Evolutionary conservation across 2,113 vertebrate species (phyloP).

Genomic region (Microtus ochrogaster): DNA sequence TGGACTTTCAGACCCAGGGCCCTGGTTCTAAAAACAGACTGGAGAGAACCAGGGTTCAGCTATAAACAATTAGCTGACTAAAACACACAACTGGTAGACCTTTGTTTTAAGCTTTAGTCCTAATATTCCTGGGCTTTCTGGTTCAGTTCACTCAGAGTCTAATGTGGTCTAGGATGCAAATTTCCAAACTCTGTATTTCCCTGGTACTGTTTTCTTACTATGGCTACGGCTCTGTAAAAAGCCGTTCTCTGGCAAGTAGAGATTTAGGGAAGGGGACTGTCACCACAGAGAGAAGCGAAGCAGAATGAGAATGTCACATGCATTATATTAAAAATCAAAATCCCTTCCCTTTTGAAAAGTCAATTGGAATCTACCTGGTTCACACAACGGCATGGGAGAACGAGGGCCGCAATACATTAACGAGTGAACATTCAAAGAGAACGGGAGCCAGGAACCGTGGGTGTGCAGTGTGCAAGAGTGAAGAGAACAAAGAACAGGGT

Average conservation of each 20-base stretch:
- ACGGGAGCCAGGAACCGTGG: neutral
- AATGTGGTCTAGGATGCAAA: neutral
- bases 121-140: neutral
- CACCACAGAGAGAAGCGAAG: constrained; percentile 56
- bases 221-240: constrained; percentile 50
- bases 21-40: constrained; percentile 20
- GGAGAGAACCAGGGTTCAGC: neutral
- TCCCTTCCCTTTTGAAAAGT: constrained; percentile 33
- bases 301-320: constrained; percentile 57
- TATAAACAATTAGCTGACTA: neutral
- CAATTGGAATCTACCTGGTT: constrained; percentile 51
- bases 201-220: neutral
- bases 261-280: neutral
- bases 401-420: neutral
- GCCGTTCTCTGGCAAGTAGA: constrained; percentile 18
- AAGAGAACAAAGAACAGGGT: neutral
- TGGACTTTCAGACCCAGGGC: constrained; percentile 45
- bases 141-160: neutral
- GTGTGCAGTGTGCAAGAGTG: neutral
- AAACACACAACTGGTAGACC: neutral
- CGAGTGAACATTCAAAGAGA: constrained; percentile 18
- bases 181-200: neutral
- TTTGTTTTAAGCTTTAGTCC: neutral
- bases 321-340: constrained; percentile 66
- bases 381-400: neutral